These are phyloP conservation scores for Styela plicata DNA, from an alignment of 23 tunicate genomes.

Conservation along the genomic window DNA sequence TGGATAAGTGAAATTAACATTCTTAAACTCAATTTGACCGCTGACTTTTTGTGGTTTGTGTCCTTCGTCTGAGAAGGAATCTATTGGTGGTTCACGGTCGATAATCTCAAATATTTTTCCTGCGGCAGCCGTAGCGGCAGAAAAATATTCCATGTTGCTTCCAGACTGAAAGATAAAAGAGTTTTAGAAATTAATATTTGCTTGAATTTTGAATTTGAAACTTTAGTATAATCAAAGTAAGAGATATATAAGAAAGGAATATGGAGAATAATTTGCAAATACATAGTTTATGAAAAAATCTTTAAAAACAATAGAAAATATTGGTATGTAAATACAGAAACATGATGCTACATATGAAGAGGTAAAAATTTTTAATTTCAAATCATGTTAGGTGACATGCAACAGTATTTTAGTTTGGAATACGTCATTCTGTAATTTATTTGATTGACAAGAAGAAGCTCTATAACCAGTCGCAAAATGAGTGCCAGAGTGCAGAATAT, in stretches of 20 bases:
- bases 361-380: too few relatives aligned
- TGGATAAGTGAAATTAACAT: conserved; percentile 93
- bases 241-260: conserved; percentile 11
- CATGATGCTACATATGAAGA: too few relatives aligned
- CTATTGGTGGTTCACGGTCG: conserved; percentile 84
- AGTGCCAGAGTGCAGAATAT: too few relatives aligned
- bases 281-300: too few relatives aligned
- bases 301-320: too few relatives aligned
- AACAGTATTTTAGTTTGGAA: too few relatives aligned
- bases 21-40: conserved; percentile 67
- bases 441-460: too few relatives aligned
- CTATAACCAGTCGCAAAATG: too few relatives aligned
- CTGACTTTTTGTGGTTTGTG: conserved; percentile 61
- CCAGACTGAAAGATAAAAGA: conserved; percentile 64
- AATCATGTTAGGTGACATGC: too few relatives aligned
- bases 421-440: too few relatives aligned
- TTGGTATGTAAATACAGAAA: too few relatives aligned
- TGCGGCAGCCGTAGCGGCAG: conserved; percentile 96
- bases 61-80: conserved; percentile 58
- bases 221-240: background rate
- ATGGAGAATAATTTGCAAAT: background rate
- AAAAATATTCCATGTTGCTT: conserved; percentile 88
- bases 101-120: conserved; percentile 89
- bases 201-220: too few relatives aligned
- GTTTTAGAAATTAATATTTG: background rate